Base-by-base conservation (phyloP, 2,113 vertebrate species). In the Pseudorectes ferrugineus region DNA sequence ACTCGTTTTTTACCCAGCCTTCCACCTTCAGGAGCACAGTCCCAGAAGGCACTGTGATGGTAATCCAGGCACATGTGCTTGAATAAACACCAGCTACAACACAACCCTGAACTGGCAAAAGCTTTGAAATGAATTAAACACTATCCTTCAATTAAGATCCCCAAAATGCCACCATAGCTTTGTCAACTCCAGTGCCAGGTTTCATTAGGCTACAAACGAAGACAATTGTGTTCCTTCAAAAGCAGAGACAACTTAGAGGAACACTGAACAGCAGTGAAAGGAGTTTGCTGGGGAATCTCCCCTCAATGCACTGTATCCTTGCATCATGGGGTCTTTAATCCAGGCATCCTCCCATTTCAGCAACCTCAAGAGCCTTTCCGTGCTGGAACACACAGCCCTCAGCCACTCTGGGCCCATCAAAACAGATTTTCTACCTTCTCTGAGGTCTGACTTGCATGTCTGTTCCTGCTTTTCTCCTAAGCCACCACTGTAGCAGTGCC, bases 31-130 rank as follows among this genome's bases (percentile, higher is more conserved):
- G 43, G 12, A 75, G 11, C 2, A n/a, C 54, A 76, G 19, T 9
- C 24, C 36, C n/a, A 62, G 18, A 31, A 66, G 14, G 43, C 2
- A 7, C 9, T 58, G 29, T 13, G 62, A 7, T 52, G 24, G 22
- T 8, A 79, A 70, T 28, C 11, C 24, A 52, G 51, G 8, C 23
- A 58, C 25, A 38, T 0, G 0, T 35, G 59, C 24, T 62, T 19
- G 28, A 14, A 25, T 23, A 10, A 25, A 45, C 28, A 28, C 16
- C 28, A 9, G 49, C 38, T 61, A 22, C 25, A 40, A 46, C 14
- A 17, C 33, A 35, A 25, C 3, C 23, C 29, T 46, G n/a, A 61
- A 45, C 10, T 38, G 57, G 13, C 14, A 89, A 63, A 70, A 43
- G 29, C 15, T 86, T 57, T 52, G 45, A 51, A n/a, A n/a, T 18